A percentile compares a stretch with the other conserved stretches of the same genome.
These are phyloP conservation scores for Drosophila aldrichi DNA, from an alignment of 2,888 invertebrate species.

Conservation along the genomic window DNA sequence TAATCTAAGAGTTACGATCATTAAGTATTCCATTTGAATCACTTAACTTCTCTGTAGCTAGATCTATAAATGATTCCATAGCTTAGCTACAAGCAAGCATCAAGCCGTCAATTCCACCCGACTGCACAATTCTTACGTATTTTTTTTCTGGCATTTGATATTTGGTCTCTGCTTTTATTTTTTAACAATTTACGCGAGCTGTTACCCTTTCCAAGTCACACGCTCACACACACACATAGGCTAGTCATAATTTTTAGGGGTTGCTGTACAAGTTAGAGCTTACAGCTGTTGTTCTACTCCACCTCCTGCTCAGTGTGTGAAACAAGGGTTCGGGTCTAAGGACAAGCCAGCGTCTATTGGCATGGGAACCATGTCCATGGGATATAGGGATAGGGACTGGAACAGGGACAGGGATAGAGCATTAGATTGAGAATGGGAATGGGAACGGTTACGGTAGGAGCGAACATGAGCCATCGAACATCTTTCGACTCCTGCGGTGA, in stretches of 20 bases:
- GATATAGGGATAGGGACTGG: slow-evolving; percentile 8
- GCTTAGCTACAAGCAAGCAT: background rate
- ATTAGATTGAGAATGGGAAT: slow-evolving; percentile 6
- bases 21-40: background rate
- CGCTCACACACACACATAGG: slow-evolving; percentile 37
- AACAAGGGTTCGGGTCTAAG: slow-evolving; percentile 69
- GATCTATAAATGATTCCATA: background rate
- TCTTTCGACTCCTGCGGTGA: slow-evolving; percentile 78
- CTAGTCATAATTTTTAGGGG: slow-evolving; percentile 75
- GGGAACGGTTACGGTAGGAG: slow-evolving; percentile 25
- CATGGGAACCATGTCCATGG: slow-evolving; percentile 56
- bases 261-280: slow-evolving; percentile 55
- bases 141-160: slow-evolving; percentile 40
- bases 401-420: background rate
- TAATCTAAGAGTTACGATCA: background rate
- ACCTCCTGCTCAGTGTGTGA: slow-evolving; percentile 39
- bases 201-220: slow-evolving; percentile 66
- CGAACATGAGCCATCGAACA: slow-evolving; percentile 56
- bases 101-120: background rate
- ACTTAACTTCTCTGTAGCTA: background rate
- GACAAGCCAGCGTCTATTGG: slow-evolving; percentile 52
- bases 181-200: slow-evolving; percentile 76
- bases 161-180: slow-evolving; percentile 50
- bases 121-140: background rate
- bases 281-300: slow-evolving; percentile 63